Conservation (phyloP, 2,888 invertebrate genomes). For the Frankliniella fusca region DNA sequence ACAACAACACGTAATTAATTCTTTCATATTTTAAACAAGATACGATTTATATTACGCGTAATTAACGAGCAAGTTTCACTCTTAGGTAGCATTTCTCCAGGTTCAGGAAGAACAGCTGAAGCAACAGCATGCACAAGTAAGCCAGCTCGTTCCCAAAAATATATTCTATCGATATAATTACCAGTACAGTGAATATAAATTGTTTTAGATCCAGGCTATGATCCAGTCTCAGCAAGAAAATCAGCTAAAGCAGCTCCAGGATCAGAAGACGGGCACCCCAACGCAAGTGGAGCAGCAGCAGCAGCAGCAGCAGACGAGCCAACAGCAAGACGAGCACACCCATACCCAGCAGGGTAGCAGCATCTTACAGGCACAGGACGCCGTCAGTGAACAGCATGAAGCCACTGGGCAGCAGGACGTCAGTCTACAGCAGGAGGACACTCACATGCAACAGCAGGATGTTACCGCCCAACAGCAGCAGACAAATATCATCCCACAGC, state of each 20-base stretch:
- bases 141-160: too few species aligned
- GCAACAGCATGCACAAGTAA: too few species aligned
- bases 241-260: not conserved
- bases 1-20: too few species aligned
- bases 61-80: too few species aligned
- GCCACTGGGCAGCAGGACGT: not conserved
- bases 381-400: not conserved
- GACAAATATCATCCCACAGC: too few species aligned
- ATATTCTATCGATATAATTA: too few species aligned
- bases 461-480: not conserved
- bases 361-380: not conserved
- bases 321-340: not conserved
- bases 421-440: not conserved
- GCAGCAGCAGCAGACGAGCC: not conserved
- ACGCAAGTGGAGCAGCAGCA: not conserved
- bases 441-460: not conserved
- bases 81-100: too few species aligned
- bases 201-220: not conserved
- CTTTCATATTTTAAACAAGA: too few species aligned
- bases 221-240: not conserved
- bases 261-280: not conserved
- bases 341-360: not conserved
- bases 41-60: too few species aligned
- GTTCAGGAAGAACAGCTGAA: too few species aligned
- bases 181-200: too few species aligned